Evolutionary conservation across 2,113 vertebrate species (phyloP).

Genomic region (Nothoprocta pentlandii): DNA sequence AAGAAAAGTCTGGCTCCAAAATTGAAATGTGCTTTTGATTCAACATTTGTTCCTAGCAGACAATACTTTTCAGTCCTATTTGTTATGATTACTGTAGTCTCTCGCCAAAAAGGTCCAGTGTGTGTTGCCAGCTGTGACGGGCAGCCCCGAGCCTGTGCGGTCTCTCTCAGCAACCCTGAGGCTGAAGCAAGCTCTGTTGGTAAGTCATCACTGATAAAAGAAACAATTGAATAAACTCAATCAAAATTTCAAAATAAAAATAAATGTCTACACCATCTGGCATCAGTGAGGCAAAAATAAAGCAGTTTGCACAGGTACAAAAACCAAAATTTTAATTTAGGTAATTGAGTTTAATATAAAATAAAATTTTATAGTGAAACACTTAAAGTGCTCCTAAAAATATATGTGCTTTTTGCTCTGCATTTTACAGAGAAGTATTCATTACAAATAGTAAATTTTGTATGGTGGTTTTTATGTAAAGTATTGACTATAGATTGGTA

Average conservation of each 20-base stretch:
- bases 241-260: slow-evolving; percentile 13
- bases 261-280: not conserved
- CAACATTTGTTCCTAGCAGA: not conserved
- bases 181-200: not conserved
- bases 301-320: not conserved
- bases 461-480: not conserved
- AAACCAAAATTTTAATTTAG: slow-evolving; percentile 16
- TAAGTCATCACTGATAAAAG: not conserved
- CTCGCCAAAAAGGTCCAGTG: not conserved
- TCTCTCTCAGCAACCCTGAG: not conserved
- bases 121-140: not conserved
- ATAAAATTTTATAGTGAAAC: slow-evolving; percentile 51
- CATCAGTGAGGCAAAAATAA: not conserved
- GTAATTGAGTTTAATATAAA: slow-evolving; percentile 39
- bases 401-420: slow-evolving; percentile 1
- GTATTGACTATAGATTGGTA: not conserved
- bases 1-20: slow-evolving; percentile 7
- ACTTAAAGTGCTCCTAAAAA: slow-evolving; percentile 41
- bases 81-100: slow-evolving; percentile 5
- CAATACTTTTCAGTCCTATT: not conserved
- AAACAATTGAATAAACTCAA: slow-evolving; percentile 19
- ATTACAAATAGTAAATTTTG: slow-evolving; percentile 7
- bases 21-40: slow-evolving; percentile 60
- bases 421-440: not conserved
- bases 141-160: rapidly evolving